Evolutionary conservation across 2,113 vertebrate genomes (phyloP), one percentile per base, ranked within the genome.

Genomic region (Dipodomys ordii): DNA sequence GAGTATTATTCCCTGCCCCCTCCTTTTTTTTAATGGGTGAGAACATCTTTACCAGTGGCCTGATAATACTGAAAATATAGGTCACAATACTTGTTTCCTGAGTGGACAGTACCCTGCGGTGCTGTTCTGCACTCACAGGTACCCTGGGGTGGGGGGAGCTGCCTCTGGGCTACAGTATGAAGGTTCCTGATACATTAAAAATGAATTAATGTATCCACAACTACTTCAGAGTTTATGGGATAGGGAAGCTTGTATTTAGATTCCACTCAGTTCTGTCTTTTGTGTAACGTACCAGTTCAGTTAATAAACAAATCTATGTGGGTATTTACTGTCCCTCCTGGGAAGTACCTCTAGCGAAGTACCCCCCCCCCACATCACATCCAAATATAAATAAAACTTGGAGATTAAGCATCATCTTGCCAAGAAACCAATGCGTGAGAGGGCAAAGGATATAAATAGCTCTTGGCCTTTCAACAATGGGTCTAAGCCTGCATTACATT

Each of bases 41-140:
- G 74, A 65, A 67, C 74, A 69, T 84, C 12, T 65, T 89, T 65
- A 15, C 22, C 46, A 18, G 71, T 71, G 80, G 84, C 94, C 96
- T 91, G 76, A 91, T 91, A 90, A 73, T 22, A 27, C 1, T 73
- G 76, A 81, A 68, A 96, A 94, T 92, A 57, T 90, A 92, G 97
- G 92, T 88, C 92, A 93, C 4, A 67, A 8, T 83, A 84, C 39
- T 57, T 60, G 35, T 80, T 93, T 95, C 86, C 67, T 87, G 64
- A 94, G 74, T 13, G 23, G 57, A 86, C 27, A 7, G 23, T 57
- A 80, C 82, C 44, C 62, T 22, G 49, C 16, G 19, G 7, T 62
- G 87, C 30, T 74, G 8, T 23, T 73, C 77, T 82, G 72, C 1
- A 25, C 16, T 49, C 23, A 30, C 53, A 69, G 83, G 65, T 68